phyloP scores from a whole-genome alignment of 2,888 invertebrate genomes.

The Drosophila melanosoma region DNA sequence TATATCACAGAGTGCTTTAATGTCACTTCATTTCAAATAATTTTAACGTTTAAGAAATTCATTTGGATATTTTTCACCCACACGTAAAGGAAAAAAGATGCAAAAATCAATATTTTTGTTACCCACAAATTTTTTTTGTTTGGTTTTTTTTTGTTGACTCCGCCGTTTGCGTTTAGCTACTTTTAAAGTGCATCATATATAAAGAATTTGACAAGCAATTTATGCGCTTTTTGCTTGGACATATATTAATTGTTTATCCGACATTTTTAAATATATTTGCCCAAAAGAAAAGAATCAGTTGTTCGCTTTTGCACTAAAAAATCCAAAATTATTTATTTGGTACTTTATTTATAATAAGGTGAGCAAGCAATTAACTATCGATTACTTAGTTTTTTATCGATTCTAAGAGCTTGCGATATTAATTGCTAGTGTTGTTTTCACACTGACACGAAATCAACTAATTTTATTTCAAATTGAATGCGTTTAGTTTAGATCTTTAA shows the following conservation, averaged over 20 bases:
- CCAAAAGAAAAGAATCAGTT: conserved; percentile 39
- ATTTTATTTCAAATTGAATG: background rate
- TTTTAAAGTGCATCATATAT: conserved; percentile 15
- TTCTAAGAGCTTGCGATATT: background rate
- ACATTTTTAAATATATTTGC: conserved; percentile 54
- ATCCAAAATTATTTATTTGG: conserved; percentile 23
- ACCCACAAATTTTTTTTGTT: conserved; percentile 25
- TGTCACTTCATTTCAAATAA: background rate
- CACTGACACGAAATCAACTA: background rate
- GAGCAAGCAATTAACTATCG: background rate
- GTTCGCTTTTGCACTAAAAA: conserved; percentile 32
- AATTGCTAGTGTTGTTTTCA: background rate
- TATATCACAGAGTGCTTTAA: background rate
- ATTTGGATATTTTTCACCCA: conserved; percentile 11
- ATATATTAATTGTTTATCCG: conserved; percentile 56
- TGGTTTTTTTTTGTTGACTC: background rate
- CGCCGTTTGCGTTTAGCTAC: background rate
- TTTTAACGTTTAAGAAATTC: background rate
- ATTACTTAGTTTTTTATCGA: background rate
- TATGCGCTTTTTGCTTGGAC: conserved; percentile 18
- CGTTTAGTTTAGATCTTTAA: background rate
- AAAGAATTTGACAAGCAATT: conserved; percentile 1
- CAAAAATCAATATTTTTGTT: conserved; percentile 40
- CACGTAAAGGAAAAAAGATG: conserved; percentile 5
- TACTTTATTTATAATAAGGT: conserved; percentile 4